phyloP scores from a whole-genome alignment of 1,140 invertebrate species.

The Brachionus calyciflorus region DNA sequence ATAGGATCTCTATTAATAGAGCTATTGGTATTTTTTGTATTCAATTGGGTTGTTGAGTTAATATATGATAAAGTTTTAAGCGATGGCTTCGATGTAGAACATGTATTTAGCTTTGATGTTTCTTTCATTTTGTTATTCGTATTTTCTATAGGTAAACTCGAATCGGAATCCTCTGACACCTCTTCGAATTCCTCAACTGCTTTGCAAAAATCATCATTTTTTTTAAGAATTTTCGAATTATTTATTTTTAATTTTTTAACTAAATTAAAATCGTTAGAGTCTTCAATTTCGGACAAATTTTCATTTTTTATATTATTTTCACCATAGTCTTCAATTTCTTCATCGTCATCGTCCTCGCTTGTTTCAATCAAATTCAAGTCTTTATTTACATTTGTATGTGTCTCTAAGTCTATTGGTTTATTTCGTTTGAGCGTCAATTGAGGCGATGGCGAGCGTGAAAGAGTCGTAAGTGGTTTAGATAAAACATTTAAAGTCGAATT shows the following conservation, averaged over 20 bases:
- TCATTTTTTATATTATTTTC: slow-evolving; percentile 10
- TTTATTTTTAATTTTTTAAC: too few species aligned
- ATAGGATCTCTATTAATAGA: too few species aligned
- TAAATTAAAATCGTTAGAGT: too few species aligned
- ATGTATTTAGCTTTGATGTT: neutral
- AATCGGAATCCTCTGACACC: slow-evolving; percentile 6
- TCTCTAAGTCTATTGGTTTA: slow-evolving; percentile 12
- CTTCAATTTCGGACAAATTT: neutral
- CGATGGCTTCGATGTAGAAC: slow-evolving; percentile 2
- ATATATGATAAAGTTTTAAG: slow-evolving; percentile 1
- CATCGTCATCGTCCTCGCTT: neutral
- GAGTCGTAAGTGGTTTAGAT: neutral
- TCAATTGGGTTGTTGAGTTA: neutral
- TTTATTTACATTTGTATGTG: slow-evolving; percentile 8
- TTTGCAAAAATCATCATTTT: neutral
- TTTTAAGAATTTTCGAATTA: too few species aligned
- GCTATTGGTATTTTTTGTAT: too few species aligned
- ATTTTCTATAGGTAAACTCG: neutral
- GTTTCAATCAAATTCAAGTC: neutral
- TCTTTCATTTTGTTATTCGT: neutral
- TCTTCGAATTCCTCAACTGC: neutral
- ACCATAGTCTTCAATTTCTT: neutral
- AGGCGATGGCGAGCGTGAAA: neutral
- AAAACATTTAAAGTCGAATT: slow-evolving; percentile 17
- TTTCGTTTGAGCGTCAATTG: neutral